phyloP scores from a whole-genome alignment of 2,797 vertebrate species.

The Xyrichtys novacula region DNA sequence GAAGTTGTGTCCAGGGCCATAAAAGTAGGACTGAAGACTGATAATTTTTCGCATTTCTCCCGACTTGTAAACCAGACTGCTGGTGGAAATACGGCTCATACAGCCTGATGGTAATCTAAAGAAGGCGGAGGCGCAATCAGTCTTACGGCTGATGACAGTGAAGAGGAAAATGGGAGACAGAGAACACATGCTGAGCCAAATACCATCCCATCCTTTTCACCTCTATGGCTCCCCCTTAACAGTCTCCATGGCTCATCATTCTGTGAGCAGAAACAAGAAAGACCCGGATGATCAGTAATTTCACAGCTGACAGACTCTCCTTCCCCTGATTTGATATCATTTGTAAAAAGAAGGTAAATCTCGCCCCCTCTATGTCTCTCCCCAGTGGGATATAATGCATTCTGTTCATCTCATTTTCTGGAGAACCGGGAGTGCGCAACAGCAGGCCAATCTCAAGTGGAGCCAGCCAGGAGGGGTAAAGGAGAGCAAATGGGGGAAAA shows the following conservation, averaged over 20 bases:
- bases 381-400: slow-evolving; percentile 69
- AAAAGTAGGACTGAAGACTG: too few relatives aligned
- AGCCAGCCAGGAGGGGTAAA: slow-evolving; percentile 61
- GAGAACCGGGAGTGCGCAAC: slow-evolving; percentile 61
- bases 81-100: too few relatives aligned
- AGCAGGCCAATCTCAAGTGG: slow-evolving; percentile 64
- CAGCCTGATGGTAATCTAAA: too few relatives aligned
- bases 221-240: slow-evolving; percentile 36
- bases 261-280: slow-evolving; percentile 78
- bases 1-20: too few relatives aligned
- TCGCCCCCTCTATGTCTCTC: slow-evolving; percentile 65
- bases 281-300: slow-evolving; percentile 88
- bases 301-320: slow-evolving; percentile 85
- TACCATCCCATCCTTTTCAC: slow-evolving; percentile 26
- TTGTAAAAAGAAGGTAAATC: slow-evolving; percentile 80
- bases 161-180: slow-evolving; percentile 45
- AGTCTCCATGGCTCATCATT: slow-evolving; percentile 34
- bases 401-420: slow-evolving; percentile 79
- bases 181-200: slow-evolving; percentile 63
- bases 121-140: slow-evolving; percentile 73
- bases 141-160: slow-evolving; percentile 54
- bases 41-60: too few relatives aligned
- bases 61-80: too few relatives aligned
- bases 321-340: slow-evolving; percentile 83
- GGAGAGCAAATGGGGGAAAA: slow-evolving; percentile 73